Evolutionary conservation across 2,797 vertebrate genomes (phyloP).

Genomic region (Carapus acus): DNA sequence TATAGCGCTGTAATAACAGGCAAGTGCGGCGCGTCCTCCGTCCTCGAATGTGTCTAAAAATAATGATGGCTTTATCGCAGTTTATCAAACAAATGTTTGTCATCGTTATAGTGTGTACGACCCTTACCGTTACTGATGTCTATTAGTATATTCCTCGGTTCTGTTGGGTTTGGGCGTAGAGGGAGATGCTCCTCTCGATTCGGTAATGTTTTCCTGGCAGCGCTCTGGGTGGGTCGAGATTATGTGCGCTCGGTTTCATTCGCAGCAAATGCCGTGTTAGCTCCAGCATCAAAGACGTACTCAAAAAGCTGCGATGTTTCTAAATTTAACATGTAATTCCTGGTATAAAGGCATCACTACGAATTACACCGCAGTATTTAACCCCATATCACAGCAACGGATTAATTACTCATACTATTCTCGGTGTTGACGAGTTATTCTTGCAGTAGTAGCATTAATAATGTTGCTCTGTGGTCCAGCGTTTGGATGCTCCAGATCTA

Average conservation of each 20-base stretch:
- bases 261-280: neutral
- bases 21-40: neutral
- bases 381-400: too few species aligned
- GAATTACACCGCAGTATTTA: too few species aligned
- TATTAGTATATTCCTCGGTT: neutral
- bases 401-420: too few species aligned
- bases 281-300: too few species aligned
- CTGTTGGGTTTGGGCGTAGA: neutral
- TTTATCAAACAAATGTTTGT: too few species aligned
- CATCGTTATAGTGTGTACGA: neutral
- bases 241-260: slow-evolving; percentile 37
- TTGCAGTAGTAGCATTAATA: too few species aligned
- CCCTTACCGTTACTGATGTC: slow-evolving; percentile 25
- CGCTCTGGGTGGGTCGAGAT: neutral
- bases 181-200: neutral
- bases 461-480: too few species aligned
- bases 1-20: neutral
- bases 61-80: neutral
- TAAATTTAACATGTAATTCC: too few species aligned
- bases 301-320: too few species aligned
- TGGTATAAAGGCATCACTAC: too few species aligned
- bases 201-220: neutral
- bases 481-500: too few species aligned
- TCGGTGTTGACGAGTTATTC: too few species aligned
- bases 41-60: neutral